Evolutionary conservation across 2,113 vertebrate genomes (phyloP).

Genomic region (Talpa occidentalis): DNA sequence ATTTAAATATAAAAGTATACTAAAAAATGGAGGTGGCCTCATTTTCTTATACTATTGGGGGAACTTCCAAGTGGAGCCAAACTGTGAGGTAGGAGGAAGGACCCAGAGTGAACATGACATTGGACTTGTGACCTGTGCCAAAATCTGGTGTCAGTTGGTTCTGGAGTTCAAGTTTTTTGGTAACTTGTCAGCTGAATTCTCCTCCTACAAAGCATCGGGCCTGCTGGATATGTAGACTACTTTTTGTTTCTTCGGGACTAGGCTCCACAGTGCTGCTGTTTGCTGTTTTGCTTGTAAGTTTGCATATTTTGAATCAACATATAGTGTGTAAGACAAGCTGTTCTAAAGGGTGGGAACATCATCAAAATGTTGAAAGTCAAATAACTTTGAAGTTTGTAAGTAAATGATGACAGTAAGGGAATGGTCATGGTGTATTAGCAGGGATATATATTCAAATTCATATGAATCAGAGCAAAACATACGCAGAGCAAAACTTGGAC

Average conservation of each 20-base stretch:
- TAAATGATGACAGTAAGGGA: neutral
- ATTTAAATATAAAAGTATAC: neutral
- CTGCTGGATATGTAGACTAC: neutral
- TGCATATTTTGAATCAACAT: neutral
- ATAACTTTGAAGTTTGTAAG: slow-evolving; percentile 38
- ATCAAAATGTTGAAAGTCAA: slow-evolving; percentile 48
- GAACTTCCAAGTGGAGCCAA: neutral
- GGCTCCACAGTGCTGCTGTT: neutral
- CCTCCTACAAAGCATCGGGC: neutral
- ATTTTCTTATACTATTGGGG: neutral
- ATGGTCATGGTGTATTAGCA: neutral
- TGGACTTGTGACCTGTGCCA: neutral
- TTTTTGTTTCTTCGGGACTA: neutral
- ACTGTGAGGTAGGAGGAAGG: neutral
- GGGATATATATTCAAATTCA: neutral
- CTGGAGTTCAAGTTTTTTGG: neutral
- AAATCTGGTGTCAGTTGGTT: neutral
- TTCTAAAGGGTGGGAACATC: neutral
- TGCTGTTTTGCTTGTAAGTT: neutral
- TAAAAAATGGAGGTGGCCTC: neutral
- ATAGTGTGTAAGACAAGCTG: neutral
- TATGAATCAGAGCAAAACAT: neutral
- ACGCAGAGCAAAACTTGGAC: neutral
- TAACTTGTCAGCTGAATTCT: neutral
- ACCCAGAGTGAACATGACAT: neutral